Evolutionary conservation across 1,140 invertebrate genomes (phyloP).

Genomic region (Lepidurus couesii): DNA sequence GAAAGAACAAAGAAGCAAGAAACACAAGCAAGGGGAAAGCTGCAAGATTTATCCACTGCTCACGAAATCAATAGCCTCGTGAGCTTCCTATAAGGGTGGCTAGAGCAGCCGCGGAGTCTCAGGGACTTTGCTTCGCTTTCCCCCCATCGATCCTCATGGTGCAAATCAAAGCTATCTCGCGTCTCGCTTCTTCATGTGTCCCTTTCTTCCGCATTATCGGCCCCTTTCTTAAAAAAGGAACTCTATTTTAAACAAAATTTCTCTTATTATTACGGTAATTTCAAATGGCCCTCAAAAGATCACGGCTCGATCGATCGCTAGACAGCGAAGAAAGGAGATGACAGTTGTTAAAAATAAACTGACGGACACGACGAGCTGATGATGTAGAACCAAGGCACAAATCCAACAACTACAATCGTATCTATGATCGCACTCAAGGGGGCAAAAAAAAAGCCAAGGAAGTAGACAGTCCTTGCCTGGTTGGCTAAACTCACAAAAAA

Average conservation of each 20-base stretch:
- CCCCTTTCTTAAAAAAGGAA: neutral
- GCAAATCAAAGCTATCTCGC: neutral
- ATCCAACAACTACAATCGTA: constrained; percentile 15
- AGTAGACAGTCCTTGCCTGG: neutral
- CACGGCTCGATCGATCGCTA: neutral
- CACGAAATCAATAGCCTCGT: constrained; percentile 21
- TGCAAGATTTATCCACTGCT: constrained; percentile 15
- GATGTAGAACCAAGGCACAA: neutral
- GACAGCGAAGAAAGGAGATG: neutral
- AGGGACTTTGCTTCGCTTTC: neutral
- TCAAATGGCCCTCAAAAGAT: neutral
- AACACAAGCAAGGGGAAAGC: neutral
- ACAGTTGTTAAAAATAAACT: constrained; percentile 15
- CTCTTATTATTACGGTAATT: neutral
- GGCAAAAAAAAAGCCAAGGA: neutral
- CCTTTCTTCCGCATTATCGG: neutral
- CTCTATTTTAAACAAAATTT: neutral
- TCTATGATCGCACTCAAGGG: neutral
- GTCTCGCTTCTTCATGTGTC: neutral
- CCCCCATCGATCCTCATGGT: constrained; percentile 5
- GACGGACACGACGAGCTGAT: neutral
- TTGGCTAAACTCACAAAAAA: neutral
- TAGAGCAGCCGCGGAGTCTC: constrained; percentile 16
- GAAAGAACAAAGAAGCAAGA: neutral
- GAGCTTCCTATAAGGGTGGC: constrained; percentile 18